Evolutionary conservation across 2,113 vertebrate species (phyloP), one percentile per base, ranked within the genome.

Genomic region (Pterophyllum scalare): DNA sequence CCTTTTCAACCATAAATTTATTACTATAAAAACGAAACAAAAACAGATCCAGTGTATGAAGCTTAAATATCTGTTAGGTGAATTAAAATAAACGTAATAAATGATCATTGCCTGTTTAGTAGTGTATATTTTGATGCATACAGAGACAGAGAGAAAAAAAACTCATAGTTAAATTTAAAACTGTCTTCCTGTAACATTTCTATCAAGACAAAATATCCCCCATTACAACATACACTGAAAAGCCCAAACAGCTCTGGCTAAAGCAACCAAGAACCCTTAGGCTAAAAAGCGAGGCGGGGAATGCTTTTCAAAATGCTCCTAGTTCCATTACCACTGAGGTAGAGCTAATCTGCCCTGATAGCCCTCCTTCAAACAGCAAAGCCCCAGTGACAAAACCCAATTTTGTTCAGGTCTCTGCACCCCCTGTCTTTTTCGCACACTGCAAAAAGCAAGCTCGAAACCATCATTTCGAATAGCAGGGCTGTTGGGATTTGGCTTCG

Each of bases 281-380:
- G 78, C 82, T 79, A 70, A 82, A 93, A 80, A 80, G 67, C 11
- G 6, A 72, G 58, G 56, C 56, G 22, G 70, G 52, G 62, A 90
- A 85, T 86, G 85, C 83, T 89, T 91, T 92, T 90, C 74, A 89
- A 91, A 90, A 86, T 65, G 86, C 84, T 89, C 83, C 65, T 56
- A 62, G 79, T 91, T 94, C 93, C 91, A 94, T 94, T 94, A 91
- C 85, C 83, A 83, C 74, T 84, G 82, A 87, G 88, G 84, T 86
- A 89, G 85, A 85, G 89, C 89, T 94, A 92, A 94, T 94, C 93
- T 93, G 84, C 86, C 75, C 84, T 88, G 89, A 92, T 93, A 91
- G 88, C 87, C 87, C 87, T 89, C 87, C 89, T 91, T 94, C 91
- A 92, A 88, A 93, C 88, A 93, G 84, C 88, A 93, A 93, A 93